Evolutionary conservation across 2,888 invertebrate species (phyloP).

Genomic region (Macrophya alboannulata): DNA sequence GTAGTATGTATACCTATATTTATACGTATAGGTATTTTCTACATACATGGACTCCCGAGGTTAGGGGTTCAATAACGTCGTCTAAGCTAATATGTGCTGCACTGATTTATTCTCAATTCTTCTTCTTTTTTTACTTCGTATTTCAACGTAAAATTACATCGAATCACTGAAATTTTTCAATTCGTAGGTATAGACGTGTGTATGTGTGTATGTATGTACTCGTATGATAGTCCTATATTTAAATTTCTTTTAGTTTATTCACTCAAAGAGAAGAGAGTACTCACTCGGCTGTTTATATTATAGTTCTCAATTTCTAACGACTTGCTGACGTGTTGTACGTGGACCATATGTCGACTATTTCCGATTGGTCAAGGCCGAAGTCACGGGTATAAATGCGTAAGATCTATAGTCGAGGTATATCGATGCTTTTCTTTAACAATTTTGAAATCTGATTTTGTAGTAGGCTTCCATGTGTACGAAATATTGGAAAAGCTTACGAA

Average conservation of each 20-base stretch:
- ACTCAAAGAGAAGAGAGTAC: background rate
- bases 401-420: background rate
- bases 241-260: background rate
- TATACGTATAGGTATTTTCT: background rate
- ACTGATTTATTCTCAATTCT: background rate
- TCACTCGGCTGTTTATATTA: conserved; percentile 50
- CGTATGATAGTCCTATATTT: background rate
- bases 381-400: background rate
- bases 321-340: background rate
- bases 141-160: background rate
- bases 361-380: conserved; percentile 42
- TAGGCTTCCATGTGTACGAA: background rate
- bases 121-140: background rate
- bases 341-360: conserved; percentile 45
- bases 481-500: background rate
- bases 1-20: background rate
- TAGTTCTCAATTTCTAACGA: background rate
- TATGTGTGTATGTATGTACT: too few relatives aligned
- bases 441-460: background rate
- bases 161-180: background rate
- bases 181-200: too few relatives aligned
- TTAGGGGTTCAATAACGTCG: conserved; percentile 10
- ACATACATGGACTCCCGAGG: background rate
- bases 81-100: background rate
- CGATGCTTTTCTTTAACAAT: background rate